phyloP scores from a whole-genome alignment of 2,113 vertebrate species.

The Sclerurus mexicanus region DNA sequence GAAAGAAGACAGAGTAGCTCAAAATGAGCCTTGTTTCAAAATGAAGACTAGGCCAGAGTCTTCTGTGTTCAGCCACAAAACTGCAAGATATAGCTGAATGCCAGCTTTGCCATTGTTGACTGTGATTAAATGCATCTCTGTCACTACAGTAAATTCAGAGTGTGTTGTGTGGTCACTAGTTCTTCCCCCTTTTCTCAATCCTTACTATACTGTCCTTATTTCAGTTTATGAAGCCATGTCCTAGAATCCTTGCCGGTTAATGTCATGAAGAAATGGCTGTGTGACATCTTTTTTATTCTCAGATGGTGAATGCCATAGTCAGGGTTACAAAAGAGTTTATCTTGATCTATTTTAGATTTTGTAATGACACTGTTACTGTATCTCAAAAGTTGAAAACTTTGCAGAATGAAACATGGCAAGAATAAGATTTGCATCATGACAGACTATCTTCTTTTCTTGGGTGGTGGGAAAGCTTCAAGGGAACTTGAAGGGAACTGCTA shows the following conservation, averaged over 20 bases:
- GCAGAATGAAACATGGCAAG: not conserved
- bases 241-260: not conserved
- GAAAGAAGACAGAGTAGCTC: not conserved
- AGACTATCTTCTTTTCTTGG: not conserved
- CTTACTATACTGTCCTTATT: not conserved
- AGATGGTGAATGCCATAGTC: not conserved
- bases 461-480: not conserved
- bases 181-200: not conserved
- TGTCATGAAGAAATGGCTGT: not conserved
- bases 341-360: not conserved
- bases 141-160: not conserved
- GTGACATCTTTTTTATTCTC: not conserved
- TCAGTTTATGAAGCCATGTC: not conserved
- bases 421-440: not conserved
- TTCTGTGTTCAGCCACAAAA: not conserved
- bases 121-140: rapidly evolving
- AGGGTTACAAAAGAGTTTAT: not conserved
- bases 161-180: not conserved
- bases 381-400: not conserved
- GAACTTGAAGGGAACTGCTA: not conserved
- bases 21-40: not conserved
- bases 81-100: not conserved
- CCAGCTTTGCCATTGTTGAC: not conserved
- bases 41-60: not conserved
- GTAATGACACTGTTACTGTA: rapidly evolving